Percentiles rank a stretch among this genome's conserved stretches.
Conservation (phyloP, 2,113 vertebrate species). For the Falco punctatus region DNA sequence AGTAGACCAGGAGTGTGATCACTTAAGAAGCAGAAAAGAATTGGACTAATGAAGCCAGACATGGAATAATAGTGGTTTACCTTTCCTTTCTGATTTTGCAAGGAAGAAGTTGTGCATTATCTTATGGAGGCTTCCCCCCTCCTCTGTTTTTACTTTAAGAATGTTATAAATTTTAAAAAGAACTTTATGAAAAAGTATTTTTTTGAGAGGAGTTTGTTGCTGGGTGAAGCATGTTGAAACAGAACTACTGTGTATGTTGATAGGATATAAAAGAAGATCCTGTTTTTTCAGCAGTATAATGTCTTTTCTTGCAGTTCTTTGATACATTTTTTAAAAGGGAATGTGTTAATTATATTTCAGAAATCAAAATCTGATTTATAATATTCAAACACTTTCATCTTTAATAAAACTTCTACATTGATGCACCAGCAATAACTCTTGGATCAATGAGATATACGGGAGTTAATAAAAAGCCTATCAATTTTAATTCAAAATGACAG, state of each 20-base stretch:
- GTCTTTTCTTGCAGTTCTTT: neutral
- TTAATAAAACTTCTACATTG: conserved; percentile 32
- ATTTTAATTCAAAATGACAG: conserved; percentile 48
- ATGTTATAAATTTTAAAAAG: neutral
- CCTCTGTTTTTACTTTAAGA: neutral
- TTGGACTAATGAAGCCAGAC: neutral
- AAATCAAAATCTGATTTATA: conserved; percentile 44
- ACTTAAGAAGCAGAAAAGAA: neutral
- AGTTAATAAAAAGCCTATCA: conserved; percentile 58
- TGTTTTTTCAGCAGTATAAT: neutral
- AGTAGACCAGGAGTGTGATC: neutral
- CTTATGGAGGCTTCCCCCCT: too few relatives aligned
- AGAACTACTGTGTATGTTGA: neutral
- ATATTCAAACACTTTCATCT: neutral
- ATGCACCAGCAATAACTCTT: neutral
- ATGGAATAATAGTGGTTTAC: neutral
- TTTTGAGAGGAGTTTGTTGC: neutral
- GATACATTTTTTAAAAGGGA: neutral
- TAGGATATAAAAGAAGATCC: neutral
- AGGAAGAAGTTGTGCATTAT: neutral
- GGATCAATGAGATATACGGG: neutral
- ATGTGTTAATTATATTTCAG: conserved; percentile 15
- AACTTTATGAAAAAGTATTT: neutral
- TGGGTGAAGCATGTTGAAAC: neutral
- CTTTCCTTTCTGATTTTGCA: neutral